Evolutionary conservation across 2,888 invertebrate genomes (phyloP), one percentile per base, ranked within the genome.

Genomic region (Sipha maydis): DNA sequence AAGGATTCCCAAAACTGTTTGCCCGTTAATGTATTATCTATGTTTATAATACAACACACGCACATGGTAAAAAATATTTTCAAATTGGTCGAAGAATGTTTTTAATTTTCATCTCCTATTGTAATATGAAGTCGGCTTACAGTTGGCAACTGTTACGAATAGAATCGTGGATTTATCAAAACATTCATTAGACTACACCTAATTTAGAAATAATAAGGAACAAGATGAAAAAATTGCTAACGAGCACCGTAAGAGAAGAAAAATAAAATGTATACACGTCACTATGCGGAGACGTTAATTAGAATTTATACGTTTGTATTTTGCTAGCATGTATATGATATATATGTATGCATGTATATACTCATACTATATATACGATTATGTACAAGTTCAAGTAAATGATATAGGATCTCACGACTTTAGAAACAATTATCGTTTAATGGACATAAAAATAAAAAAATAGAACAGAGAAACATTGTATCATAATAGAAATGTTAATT

Each of bases 141-240:
- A 41, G 75, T 56, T 83, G 73, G 73, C 56, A 73, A 56, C 28
- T 34, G 21, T 61, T 31, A 83, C 38, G 41, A 41, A 61, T 21
- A 17, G 25, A 41, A 76, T 84, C 75, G 41, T 28, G 76, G 61
- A 61, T 34, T 76, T 61, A 84, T 75, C 54, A 61, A 76, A 76
- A 84, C 38, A 76, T 56, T 76, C 76, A 76, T 84, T 84, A 84
- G 25, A 88, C 75, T 56, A 79, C 28, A 41, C 38, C 56, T 73
- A 41, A 88, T 88, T 88, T 80, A 75, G 71, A 88, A 88, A 80
- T 79, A 56, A 86, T 88, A 75, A 56, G 71, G 56, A 83, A 83
- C 14, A 71, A 21, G 69, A 73, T 79, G 7, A 79, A 73, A 67
- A 76, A 41, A 76, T 48, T 67, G 77, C 85, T 85, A 77, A 85